These are phyloP conservation scores for Labrus mixtus DNA, from an alignment of 2,113 vertebrate genomes.

Conservation along the genomic window DNA sequence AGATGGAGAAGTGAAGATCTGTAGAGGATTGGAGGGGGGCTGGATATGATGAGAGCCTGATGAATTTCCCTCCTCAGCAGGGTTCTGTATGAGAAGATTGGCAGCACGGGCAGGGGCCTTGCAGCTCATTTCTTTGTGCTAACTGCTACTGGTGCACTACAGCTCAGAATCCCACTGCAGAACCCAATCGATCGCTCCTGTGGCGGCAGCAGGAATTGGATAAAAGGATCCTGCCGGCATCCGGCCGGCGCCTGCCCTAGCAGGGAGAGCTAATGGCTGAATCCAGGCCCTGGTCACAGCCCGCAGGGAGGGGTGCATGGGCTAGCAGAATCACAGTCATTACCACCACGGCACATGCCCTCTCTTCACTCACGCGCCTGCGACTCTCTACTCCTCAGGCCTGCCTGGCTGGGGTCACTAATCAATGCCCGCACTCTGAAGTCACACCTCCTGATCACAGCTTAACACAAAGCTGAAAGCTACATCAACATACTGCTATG, in stretches of 20 bases:
- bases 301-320: constrained; percentile 73
- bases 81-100: constrained; percentile 87
- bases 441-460: constrained; percentile 82
- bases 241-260: constrained; percentile 83
- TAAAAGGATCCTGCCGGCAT: constrained; percentile 86
- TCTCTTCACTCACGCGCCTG: constrained; percentile 76
- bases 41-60: constrained; percentile 77
- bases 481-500: constrained; percentile 62
- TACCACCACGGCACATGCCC: constrained; percentile 82
- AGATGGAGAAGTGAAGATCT: constrained; percentile 34
- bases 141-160: constrained; percentile 84
- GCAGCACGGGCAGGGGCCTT: constrained; percentile 81
- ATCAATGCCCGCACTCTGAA: constrained; percentile 80
- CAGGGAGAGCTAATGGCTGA: constrained; percentile 86
- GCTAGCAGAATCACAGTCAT: constrained; percentile 83
- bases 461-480: constrained; percentile 74
- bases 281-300: constrained; percentile 86
- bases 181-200: constrained; percentile 89
- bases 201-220: constrained; percentile 86
- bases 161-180: constrained; percentile 82
- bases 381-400: constrained; percentile 76
- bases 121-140: constrained; percentile 90
- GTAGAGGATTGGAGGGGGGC: constrained; percentile 46
- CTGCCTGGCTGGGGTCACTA: constrained; percentile 76
- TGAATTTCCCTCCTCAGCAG: constrained; percentile 88